Evolutionary conservation across 2,888 invertebrate species (phyloP), one percentile per base, ranked within the genome.

Genomic region (Microplitis manilae): DNA sequence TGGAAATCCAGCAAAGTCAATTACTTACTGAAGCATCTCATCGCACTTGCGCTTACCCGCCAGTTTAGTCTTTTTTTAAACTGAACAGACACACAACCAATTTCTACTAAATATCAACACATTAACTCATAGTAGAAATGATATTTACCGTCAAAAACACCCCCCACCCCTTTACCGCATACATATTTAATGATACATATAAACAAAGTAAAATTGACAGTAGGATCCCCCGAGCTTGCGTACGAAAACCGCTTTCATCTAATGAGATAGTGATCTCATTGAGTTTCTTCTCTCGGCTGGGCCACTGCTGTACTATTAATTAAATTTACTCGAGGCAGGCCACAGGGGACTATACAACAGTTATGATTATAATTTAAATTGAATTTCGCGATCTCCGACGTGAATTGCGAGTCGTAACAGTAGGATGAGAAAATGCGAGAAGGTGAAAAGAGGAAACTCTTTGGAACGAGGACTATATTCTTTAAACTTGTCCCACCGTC

Each of bases 201-300:
- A 50, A 50, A 38, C 67, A 67, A 39, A 8, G 6, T 9, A 13
- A 67, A 67, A 67, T 39, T 30, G 67, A 39, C 17, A 67, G 38
- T 67, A 8, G 20, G 13, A 67, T 17, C 7, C 13, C 6, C 20
- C 50, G 50, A 50, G 50, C 9, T 50, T 8, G 62, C 8, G 20
- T 17, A 17, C 62, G 8, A 15, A 62, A 62, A 62, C 62, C 8
- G 13, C 64, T 76, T 64, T n/a, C 41, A 69, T 79, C 81, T 85
- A 84, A 83, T 82, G 83, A 84, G 84, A 85, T 84, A 84, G 82
- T 77, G 79, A 84, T 85, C 84, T 80, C 80, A 80, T 80, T 81
- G 78, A 80, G 78, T 83, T 82, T 81, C 83, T 83, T 77, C 78
- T 80, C 76, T 74, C 79, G 76, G 59, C 76, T 73, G 74, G 68